These are phyloP conservation scores for Rhimphoctona megacephalus DNA, from an alignment of 2,888 invertebrate species.

Conservation along the genomic window DNA sequence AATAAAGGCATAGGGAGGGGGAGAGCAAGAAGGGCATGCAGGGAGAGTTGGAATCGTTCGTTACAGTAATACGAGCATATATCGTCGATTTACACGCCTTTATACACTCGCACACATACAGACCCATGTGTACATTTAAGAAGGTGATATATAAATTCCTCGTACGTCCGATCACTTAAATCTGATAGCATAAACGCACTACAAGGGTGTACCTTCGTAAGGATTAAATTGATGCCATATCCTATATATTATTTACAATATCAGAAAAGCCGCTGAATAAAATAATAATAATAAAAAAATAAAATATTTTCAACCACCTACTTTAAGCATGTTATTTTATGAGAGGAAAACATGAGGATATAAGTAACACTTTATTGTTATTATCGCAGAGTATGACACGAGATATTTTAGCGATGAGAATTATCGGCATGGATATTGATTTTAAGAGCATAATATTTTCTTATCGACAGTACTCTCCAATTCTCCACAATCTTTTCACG, in stretches of 20 bases:
- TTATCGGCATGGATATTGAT: not conserved
- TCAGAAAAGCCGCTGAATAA: constrained; percentile 12
- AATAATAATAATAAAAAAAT: not conserved
- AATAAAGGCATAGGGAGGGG: constrained; percentile 14
- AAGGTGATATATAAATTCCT: constrained; percentile 52
- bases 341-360: not conserved
- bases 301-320: not conserved
- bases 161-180: constrained; percentile 34
- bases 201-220: constrained; percentile 22
- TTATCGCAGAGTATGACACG: not conserved
- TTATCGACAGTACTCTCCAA: not conserved
- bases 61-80: constrained; percentile 36
- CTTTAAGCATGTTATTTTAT: not conserved
- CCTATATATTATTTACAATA: constrained; percentile 17
- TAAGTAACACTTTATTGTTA: constrained; percentile 2
- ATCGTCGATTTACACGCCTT: constrained; percentile 49
- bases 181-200: constrained; percentile 30
- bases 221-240: constrained; percentile 14
- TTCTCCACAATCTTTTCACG: not conserved
- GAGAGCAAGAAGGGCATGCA: constrained; percentile 13
- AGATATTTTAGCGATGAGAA: not conserved
- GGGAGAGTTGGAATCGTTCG: constrained; percentile 24
- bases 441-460: not conserved
- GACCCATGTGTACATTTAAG: not conserved
- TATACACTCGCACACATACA: constrained; percentile 17